Conservation (phyloP, 2,797 vertebrate species). For the Chaetophractus vellerosus region DNA sequence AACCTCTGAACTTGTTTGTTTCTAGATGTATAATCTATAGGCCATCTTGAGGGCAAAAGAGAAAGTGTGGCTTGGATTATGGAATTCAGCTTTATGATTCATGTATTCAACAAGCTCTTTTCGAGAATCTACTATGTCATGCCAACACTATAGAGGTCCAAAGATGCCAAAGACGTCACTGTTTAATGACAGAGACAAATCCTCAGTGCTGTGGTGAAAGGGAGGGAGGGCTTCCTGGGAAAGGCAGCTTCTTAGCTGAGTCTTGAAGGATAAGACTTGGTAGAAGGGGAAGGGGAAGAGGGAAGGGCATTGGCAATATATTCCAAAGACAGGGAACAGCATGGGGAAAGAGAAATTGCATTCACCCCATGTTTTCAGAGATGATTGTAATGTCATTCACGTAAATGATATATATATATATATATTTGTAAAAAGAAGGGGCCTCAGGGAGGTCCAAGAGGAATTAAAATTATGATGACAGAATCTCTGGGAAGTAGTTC, state of each 20-base stretch:
- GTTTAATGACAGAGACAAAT: not conserved
- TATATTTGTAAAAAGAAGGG: no score
- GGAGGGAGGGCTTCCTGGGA: not conserved
- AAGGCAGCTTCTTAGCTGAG: not conserved
- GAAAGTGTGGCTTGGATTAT: constrained; percentile 11
- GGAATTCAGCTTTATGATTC: constrained; percentile 35
- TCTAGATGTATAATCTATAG: not conserved
- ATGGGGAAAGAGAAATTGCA: not conserved
- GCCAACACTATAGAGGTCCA: not conserved
- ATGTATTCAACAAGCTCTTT: constrained; percentile 13
- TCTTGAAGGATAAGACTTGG: constrained; percentile 15
- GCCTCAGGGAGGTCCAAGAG: not conserved
- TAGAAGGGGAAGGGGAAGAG: not conserved
- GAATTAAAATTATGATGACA: not conserved
- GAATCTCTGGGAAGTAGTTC: not conserved
- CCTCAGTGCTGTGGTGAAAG: no score
- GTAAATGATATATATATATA: no score
- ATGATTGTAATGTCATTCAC: not conserved
- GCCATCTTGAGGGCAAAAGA: not conserved
- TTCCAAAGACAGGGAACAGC: not conserved
- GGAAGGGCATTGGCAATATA: not conserved
- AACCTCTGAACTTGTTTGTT: constrained; percentile 29
- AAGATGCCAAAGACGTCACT: not conserved
- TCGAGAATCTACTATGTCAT: not conserved
- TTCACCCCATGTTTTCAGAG: not conserved